A percentile compares a stretch with the other conserved stretches of the same genome.
These are phyloP conservation scores for Campylorhamphus procurvoides DNA, from an alignment of 2,113 vertebrate species.

Conservation along the genomic window DNA sequence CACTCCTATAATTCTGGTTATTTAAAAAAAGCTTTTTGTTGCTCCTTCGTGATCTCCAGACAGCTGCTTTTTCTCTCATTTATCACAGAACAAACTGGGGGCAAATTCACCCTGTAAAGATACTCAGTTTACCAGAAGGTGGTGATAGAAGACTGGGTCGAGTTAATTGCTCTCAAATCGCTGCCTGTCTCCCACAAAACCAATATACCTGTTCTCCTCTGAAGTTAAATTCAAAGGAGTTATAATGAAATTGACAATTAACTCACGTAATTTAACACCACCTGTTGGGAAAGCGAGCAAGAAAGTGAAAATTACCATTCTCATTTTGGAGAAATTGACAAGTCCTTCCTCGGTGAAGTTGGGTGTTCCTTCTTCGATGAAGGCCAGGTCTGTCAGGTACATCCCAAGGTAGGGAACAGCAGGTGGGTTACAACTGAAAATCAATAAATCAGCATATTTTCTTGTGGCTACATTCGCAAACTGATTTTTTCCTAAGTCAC, in stretches of 20 bases:
- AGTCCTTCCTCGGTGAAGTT: slow-evolving; percentile 98
- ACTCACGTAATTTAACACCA: background rate
- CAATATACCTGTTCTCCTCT: background rate
- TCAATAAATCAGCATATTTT: background rate
- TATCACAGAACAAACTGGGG: background rate
- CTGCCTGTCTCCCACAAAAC: background rate
- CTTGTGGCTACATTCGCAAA: background rate
- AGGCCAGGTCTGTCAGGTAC: slow-evolving; percentile 97
- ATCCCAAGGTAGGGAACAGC: slow-evolving; percentile 97
- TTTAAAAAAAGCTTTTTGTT: background rate
- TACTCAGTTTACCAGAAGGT: background rate
- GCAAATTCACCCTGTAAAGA: background rate
- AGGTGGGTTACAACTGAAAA: slow-evolving; percentile 92
- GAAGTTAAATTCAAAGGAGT: background rate
- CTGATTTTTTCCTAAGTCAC: background rate
- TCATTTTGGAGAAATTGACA: slow-evolving; percentile 99
- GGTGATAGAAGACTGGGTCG: background rate
- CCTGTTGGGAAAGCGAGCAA: background rate
- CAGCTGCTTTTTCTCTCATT: background rate
- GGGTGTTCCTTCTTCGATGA: slow-evolving; percentile 97
- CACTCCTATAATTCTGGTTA: background rate
- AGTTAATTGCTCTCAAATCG: background rate
- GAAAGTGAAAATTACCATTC: slow-evolving; percentile 85
- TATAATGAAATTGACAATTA: background rate
- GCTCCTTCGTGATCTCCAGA: background rate